Conservation (phyloP, 2,113 vertebrate species). For the Oreocharis arfaki region DNA sequence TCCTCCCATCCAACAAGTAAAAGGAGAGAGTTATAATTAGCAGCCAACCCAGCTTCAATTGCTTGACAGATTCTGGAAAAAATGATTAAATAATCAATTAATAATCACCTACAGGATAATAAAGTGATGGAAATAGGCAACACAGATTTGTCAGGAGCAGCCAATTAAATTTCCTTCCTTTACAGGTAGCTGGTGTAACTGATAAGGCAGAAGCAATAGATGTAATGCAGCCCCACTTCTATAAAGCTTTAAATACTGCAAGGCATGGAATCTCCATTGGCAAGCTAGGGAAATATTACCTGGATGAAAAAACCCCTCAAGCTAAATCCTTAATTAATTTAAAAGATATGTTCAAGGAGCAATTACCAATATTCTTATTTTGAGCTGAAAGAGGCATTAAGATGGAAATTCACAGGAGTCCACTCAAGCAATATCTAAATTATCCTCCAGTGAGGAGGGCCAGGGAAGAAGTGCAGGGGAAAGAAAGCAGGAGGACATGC, state of each 20-base stretch:
- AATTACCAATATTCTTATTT: not conserved
- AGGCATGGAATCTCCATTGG: not conserved
- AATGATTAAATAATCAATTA: not conserved
- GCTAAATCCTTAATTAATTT: conserved; percentile 17
- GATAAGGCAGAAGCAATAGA: not conserved
- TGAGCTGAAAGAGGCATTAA: not conserved
- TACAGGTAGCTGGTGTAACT: not conserved
- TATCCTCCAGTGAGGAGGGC: not conserved
- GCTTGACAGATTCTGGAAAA: not conserved
- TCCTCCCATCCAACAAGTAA: not conserved
- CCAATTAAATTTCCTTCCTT: not conserved
- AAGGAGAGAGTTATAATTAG: not conserved
- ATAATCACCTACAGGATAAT: not conserved
- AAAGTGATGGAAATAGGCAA: not conserved
- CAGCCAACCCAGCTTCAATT: not conserved
- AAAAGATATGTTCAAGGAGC: not conserved
- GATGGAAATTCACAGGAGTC: not conserved
- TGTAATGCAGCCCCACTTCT: not conserved
- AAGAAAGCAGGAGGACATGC: not conserved
- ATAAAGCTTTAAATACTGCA: not conserved
- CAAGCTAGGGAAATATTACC: not conserved
- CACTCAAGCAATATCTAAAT: not conserved
- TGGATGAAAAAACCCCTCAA: not conserved
- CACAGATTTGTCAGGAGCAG: not conserved
- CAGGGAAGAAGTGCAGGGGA: not conserved